phyloP scores from a whole-genome alignment of 2,797 vertebrate genomes.

The Pangasius mekongensis region DNA sequence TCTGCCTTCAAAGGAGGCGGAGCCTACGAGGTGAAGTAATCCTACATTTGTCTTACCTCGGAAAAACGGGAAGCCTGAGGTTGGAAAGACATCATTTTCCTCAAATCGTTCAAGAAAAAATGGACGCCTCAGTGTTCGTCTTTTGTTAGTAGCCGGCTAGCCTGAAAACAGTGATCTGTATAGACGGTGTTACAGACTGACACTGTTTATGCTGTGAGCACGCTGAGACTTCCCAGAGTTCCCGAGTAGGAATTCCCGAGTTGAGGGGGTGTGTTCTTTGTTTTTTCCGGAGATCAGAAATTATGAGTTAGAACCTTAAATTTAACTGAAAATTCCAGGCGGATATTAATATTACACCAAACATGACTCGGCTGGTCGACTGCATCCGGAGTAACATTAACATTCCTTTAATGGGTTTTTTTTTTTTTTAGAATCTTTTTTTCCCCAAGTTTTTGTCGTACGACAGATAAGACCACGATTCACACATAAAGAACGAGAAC shows the following conservation, averaged over 20 bases:
- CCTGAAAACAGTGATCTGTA: too few relatives aligned
- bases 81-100: too few relatives aligned
- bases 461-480: background rate
- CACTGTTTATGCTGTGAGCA: too few relatives aligned
- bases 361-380: background rate
- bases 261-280: background rate
- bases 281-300: background rate
- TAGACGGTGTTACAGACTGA: too few relatives aligned
- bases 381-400: background rate
- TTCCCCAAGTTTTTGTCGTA: background rate
- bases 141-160: too few relatives aligned
- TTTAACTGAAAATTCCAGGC: background rate
- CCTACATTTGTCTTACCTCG: too few relatives aligned
- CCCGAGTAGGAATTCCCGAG: background rate
- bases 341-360: background rate
- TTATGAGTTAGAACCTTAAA: background rate
- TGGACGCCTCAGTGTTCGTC: too few relatives aligned
- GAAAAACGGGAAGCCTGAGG: too few relatives aligned
- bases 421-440: background rate
- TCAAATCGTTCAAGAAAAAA: too few relatives aligned
- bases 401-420: background rate
- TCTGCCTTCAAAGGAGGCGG: too few relatives aligned
- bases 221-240: background rate
- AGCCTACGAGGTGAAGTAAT: too few relatives aligned
- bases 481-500: slow-evolving; percentile 1